Evolutionary conservation across 2,888 invertebrate genomes (phyloP).

Genomic region (Cosmia pyralina): DNA sequence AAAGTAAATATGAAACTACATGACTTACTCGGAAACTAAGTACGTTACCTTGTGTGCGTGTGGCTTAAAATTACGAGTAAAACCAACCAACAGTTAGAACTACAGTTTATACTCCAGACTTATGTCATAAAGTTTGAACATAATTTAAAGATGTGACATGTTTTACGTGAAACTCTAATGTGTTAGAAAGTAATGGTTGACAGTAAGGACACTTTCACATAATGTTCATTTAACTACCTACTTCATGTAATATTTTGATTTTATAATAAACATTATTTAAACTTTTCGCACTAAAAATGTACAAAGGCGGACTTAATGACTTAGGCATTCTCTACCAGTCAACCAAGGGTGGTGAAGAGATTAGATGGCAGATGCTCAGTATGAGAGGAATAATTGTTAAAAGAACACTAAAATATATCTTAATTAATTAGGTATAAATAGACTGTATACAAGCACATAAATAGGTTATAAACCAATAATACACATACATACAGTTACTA

Average conservation of each 20-base stretch:
- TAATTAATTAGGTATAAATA: too few relatives aligned
- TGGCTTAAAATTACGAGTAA: not conserved
- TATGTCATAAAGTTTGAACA: constrained; percentile 32
- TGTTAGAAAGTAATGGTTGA: constrained; percentile 43
- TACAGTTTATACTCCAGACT: constrained; percentile 18
- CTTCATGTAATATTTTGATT: not conserved
- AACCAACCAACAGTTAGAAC: constrained; percentile 7
- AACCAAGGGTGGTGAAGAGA: too few relatives aligned
- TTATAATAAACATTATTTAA: not conserved
- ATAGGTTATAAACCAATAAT: too few relatives aligned
- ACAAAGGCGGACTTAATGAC: too few relatives aligned
- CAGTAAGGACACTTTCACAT: constrained; percentile 45
- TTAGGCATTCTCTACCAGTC: too few relatives aligned
- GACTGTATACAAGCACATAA: too few relatives aligned
- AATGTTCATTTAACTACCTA: constrained; percentile 7
- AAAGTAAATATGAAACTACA: not conserved
- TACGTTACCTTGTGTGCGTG: constrained; percentile 2
- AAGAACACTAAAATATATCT: too few relatives aligned
- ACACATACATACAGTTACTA: too few relatives aligned
- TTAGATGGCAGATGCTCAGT: too few relatives aligned
- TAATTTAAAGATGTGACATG: constrained; percentile 42
- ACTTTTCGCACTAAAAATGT: too few relatives aligned
- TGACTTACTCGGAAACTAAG: not conserved
- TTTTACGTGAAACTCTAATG: constrained; percentile 24
- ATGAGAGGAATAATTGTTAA: too few relatives aligned